These are phyloP conservation scores for Labrus mixtus DNA, from an alignment of 2,113 vertebrate species.

Conservation along the genomic window DNA sequence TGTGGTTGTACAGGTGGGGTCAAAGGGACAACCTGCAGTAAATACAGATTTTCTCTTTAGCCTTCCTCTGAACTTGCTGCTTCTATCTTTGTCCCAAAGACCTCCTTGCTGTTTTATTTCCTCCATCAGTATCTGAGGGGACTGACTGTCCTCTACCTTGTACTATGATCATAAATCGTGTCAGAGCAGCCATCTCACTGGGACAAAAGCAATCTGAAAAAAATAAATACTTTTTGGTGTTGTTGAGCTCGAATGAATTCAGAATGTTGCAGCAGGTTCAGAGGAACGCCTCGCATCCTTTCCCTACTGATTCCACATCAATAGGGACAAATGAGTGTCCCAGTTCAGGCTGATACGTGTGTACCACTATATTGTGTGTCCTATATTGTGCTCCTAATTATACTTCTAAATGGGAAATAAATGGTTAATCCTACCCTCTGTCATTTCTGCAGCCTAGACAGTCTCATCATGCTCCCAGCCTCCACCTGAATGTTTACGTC, in stretches of 20 bases:
- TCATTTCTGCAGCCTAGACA: slow-evolving; percentile 65
- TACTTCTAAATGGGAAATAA: slow-evolving; percentile 76
- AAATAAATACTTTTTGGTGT: background rate
- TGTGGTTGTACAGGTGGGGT: slow-evolving; percentile 40
- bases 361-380: slow-evolving; percentile 70
- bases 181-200: slow-evolving; percentile 53
- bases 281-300: background rate
- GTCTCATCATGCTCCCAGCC: slow-evolving; percentile 65
- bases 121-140: slow-evolving; percentile 39
- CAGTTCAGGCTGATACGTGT: slow-evolving; percentile 48
- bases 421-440: slow-evolving; percentile 48
- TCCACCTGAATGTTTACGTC: slow-evolving; percentile 80
- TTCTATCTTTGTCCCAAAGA: slow-evolving; percentile 19
- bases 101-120: slow-evolving; percentile 16
- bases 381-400: slow-evolving; percentile 73
- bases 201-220: slow-evolving; percentile 22
- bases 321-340: slow-evolving; percentile 19
- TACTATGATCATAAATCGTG: slow-evolving; percentile 12
- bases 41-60: background rate
- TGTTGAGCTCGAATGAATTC: background rate
- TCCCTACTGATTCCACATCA: background rate
- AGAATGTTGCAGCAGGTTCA: slow-evolving; percentile 34
- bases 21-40: background rate
- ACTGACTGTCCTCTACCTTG: background rate
- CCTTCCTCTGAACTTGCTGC: slow-evolving; percentile 45